Base-by-base conservation (phyloP, 1,140 invertebrate genomes). In the Cephus cinctus region DNA sequence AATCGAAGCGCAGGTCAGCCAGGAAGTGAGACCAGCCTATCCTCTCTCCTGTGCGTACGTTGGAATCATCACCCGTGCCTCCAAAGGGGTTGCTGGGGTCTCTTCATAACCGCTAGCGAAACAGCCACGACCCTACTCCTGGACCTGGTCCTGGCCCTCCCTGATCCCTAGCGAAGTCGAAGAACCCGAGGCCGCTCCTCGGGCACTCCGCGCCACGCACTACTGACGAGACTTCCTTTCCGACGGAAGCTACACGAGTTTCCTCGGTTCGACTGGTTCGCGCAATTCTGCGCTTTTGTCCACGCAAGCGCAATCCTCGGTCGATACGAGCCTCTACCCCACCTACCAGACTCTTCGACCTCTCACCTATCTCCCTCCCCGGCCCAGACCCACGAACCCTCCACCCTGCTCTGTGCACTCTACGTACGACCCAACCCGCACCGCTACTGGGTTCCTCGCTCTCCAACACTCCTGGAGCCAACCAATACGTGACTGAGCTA, bases 31-130 rank as follows among this genome's bases (percentile, higher is more conserved):
- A 27, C 40, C 21, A 16, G 16, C 39, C 27, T 18, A 21, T 56
- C 42, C n/a, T n/a, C 8, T 38, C 41, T 50, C 21, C 4, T 43
- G 56, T 64, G 54, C 69, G 54, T 57, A 69, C 70, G 65, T 73
- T 68, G 64, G 67, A 73, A 69, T 73, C n/a, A n/a, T n/a, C 70
- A 70, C 70, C 22, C 31, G 3, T n/a, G n/a, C n/a, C n/a, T n/a
- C n/a, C n/a, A n/a, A n/a, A n/a, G n/a, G n/a, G n/a, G n/a, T n/a
- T n/a, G n/a, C n/a, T n/a, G n/a, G n/a, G n/a, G n/a, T n/a, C n/a
- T n/a, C n/a, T n/a, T n/a, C n/a, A n/a, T n/a, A n/a, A n/a, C n/a
- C n/a, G n/a, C n/a, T n/a, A n/a, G n/a, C n/a, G n/a, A n/a, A n/a
- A n/a, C n/a, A n/a, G n/a, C n/a, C n/a, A n/a, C n/a, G n/a, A n/a